Conservation (phyloP, 2,797 vertebrate species). For the Hydrolagus colliei region DNA sequence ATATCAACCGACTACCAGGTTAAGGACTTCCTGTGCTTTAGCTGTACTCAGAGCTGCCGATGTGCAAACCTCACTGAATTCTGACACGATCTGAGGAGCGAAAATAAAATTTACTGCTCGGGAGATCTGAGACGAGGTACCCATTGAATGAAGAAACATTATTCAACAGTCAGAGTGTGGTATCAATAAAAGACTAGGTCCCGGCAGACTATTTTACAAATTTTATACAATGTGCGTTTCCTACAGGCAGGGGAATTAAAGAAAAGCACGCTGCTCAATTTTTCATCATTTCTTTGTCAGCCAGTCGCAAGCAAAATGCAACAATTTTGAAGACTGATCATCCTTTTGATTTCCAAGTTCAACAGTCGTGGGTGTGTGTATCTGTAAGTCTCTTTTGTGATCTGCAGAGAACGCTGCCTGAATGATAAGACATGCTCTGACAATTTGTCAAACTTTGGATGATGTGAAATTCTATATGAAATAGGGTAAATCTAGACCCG, state of each 20-base stretch:
- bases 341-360: too few relatives aligned
- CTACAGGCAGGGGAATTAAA: background rate
- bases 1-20: too few relatives aligned
- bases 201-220: background rate
- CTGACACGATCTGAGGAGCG: background rate
- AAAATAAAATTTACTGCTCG: constrained; percentile 8
- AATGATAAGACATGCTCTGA: too few relatives aligned
- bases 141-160: constrained; percentile 5
- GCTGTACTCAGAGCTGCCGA: background rate
- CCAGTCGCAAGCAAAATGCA: background rate
- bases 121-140: background rate
- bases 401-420: too few relatives aligned
- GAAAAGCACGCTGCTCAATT: background rate
- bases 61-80: background rate
- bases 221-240: background rate
- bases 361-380: too few relatives aligned
- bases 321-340: background rate
- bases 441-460: too few relatives aligned
- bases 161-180: constrained; percentile 6
- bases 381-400: too few relatives aligned
- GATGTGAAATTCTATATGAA: too few relatives aligned
- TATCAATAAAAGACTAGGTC: constrained; percentile 20
- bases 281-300: background rate
- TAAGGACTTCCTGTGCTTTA: background rate
- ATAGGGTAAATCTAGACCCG: too few relatives aligned